Percentiles rank a stretch among this genome's conserved stretches.
phyloP scores from a whole-genome alignment of 2,888 invertebrate species.

The Drosophila anomalata region DNA sequence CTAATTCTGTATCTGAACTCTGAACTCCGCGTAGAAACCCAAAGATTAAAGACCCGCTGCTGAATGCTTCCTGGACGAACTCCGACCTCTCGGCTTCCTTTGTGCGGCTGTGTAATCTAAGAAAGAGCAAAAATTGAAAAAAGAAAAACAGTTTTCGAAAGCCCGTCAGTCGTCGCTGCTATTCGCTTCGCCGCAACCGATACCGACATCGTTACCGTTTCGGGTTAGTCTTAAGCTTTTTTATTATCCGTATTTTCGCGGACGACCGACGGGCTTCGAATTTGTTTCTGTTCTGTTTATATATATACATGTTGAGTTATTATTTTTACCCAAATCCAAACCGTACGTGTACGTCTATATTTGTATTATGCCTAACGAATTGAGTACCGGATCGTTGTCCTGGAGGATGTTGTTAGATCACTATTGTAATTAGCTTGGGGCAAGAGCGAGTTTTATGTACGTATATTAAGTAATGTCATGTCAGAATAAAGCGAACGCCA shows the following conservation, averaged over 20 bases:
- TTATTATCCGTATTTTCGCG: slow-evolving; percentile 1
- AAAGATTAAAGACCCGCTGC: neutral
- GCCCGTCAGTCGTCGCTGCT: slow-evolving; percentile 5
- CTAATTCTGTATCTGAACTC: neutral
- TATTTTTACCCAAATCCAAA: slow-evolving; percentile 22
- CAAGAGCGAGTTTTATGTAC: slow-evolving; percentile 17
- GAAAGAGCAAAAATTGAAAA: neutral
- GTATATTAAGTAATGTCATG: slow-evolving; percentile 6
- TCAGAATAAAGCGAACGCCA: slow-evolving; percentile 25
- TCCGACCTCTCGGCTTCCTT: slow-evolving; percentile 1
- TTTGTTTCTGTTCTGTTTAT: slow-evolving; percentile 24
- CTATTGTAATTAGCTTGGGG: slow-evolving; percentile 24
- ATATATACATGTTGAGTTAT: slow-evolving; percentile 38
- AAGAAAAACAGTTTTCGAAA: slow-evolving; percentile 7
- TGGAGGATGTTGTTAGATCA: slow-evolving; percentile 15
- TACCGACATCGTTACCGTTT: slow-evolving; percentile 12
- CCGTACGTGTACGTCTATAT: slow-evolving; percentile 23
- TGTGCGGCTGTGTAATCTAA: slow-evolving; percentile 12
- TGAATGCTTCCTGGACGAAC: slow-evolving; percentile 2
- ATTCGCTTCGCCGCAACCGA: slow-evolving; percentile 7
- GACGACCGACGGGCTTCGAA: slow-evolving; percentile 11
- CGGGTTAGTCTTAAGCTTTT: slow-evolving; percentile 14
- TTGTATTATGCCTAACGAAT: slow-evolving; percentile 36
- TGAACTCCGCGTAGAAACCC: neutral
- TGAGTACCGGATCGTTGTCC: neutral